Conservation (phyloP, 2,797 vertebrate genomes). For the Gadopsis bispinosus region DNA sequence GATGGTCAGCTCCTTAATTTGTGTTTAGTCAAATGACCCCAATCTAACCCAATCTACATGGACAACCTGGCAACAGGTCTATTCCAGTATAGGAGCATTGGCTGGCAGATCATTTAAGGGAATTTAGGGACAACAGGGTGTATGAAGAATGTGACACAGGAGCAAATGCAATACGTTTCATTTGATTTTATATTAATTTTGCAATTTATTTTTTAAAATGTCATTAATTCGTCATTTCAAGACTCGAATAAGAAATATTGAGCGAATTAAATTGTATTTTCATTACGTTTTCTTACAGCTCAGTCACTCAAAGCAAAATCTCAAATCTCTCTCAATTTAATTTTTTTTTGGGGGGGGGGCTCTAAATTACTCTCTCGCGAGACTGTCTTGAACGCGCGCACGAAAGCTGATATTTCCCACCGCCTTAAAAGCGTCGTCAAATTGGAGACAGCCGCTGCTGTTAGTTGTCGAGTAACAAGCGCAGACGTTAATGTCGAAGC, state of each 20-base stretch:
- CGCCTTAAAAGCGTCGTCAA: background rate
- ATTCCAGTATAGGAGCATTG: background rate
- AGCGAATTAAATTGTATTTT: no score
- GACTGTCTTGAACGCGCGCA: background rate
- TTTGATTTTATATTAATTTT: background rate
- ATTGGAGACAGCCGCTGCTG: background rate
- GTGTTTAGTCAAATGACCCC: no score
- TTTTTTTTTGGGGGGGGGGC: background rate
- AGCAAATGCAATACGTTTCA: background rate
- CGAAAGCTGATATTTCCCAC: background rate
- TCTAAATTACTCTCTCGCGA: background rate
- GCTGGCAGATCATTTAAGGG: background rate
- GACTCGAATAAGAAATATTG: background rate
- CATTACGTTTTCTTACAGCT: background rate
- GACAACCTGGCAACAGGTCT: background rate
- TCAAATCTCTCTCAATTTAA: background rate
- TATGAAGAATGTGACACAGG: background rate
- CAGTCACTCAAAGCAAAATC: background rate
- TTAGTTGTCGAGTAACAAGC: background rate
- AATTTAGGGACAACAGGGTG: background rate
- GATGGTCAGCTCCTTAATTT: background rate
- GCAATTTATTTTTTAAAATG: background rate
- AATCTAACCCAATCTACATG: background rate
- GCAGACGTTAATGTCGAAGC: rapidly evolving
- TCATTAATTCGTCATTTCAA: background rate